Evolutionary conservation across 2,797 vertebrate species (phyloP).

Genomic region (Clarias platycephalus): DNA sequence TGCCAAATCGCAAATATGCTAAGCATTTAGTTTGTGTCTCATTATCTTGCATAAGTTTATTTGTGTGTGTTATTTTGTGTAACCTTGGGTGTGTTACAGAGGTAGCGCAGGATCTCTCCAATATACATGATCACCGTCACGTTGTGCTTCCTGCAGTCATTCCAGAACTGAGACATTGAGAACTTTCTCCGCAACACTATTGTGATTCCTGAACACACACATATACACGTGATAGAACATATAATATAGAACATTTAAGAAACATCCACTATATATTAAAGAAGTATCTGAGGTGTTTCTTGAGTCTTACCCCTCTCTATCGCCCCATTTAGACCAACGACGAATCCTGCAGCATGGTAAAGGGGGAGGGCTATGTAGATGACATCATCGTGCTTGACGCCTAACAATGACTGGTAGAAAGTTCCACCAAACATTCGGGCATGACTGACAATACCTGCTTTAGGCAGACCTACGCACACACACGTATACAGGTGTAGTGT

Average conservation of each 20-base stretch:
- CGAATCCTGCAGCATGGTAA: conserved; percentile 74
- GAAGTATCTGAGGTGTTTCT: neutral
- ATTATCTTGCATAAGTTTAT: neutral
- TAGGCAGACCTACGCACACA: conserved; percentile 72
- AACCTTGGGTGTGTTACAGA: too few relatives aligned
- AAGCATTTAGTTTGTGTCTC: neutral
- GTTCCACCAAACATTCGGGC: conserved; percentile 55
- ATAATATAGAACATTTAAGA: neutral
- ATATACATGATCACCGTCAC: too few relatives aligned
- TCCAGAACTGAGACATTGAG: too few relatives aligned
- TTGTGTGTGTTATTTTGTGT: too few relatives aligned
- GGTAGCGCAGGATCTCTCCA: too few relatives aligned
- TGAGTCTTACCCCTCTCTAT: conserved; percentile 66
- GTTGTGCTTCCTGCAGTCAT: too few relatives aligned
- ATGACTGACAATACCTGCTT: conserved; percentile 72
- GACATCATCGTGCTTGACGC: conserved; percentile 63
- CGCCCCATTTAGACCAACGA: conserved; percentile 68
- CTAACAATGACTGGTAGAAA: conserved; percentile 21
- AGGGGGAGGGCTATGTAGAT: conserved; percentile 73
- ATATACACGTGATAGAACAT: too few relatives aligned
- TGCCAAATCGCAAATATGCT: neutral
- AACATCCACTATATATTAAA: neutral
- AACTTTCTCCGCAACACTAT: too few relatives aligned
- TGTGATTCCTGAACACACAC: too few relatives aligned
- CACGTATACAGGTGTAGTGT: neutral